Percentiles rank a stretch among this genome's conserved stretches.
Evolutionary conservation across 1,140 invertebrate species (phyloP).

Genomic region (Melanaphis sacchari): DNA sequence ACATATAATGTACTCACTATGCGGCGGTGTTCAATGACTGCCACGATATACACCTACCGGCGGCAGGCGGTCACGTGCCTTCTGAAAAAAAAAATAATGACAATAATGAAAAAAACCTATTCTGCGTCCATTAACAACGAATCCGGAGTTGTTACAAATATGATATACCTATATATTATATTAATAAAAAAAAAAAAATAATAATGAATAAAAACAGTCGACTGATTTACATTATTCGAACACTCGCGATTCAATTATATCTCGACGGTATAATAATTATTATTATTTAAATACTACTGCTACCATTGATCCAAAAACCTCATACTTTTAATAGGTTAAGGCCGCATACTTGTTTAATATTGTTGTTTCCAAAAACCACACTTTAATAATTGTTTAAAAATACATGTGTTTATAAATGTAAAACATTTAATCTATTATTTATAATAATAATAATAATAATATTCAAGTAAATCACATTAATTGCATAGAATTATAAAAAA

Average conservation of each 20-base stretch:
- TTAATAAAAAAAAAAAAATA: conserved; percentile 8
- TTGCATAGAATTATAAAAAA: too few relatives aligned
- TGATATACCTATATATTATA: not conserved
- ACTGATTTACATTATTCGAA: not conserved
- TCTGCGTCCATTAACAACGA: not conserved
- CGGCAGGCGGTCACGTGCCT: not conserved
- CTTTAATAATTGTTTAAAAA: too few relatives aligned
- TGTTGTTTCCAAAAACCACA: too few relatives aligned
- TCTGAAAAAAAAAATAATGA: not conserved
- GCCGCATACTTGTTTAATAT: too few relatives aligned
- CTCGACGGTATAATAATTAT: not conserved
- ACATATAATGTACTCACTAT: not conserved
- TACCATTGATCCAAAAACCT: too few relatives aligned
- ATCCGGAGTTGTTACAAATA: not conserved
- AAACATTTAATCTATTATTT: too few relatives aligned
- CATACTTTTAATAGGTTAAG: too few relatives aligned
- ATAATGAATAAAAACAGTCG: too few relatives aligned
- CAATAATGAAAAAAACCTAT: not conserved
- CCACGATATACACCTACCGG: not conserved
- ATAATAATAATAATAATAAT: too few relatives aligned
- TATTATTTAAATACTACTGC: not conserved
- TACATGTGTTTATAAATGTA: too few relatives aligned
- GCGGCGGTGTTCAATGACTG: not conserved
- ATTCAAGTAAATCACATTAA: too few relatives aligned
- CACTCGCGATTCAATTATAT: not conserved